Evolutionary conservation across 1,140 invertebrate genomes (phyloP).

Genomic region (Ceratosolen solmsi): DNA sequence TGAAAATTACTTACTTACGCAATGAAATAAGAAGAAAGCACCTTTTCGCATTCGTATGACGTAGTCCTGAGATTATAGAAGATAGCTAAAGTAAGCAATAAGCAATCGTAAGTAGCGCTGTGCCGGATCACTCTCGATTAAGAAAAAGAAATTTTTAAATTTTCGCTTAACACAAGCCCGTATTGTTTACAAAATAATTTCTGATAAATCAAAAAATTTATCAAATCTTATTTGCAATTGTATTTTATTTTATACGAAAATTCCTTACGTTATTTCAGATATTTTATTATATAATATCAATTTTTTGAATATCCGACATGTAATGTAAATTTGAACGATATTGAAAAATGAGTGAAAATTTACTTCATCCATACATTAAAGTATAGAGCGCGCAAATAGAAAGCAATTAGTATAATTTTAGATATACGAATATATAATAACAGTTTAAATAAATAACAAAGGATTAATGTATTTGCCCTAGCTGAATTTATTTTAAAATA

Average conservation of each 20-base stretch:
- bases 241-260: too few species aligned
- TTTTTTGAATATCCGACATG: too few species aligned
- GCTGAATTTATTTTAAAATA: too few species aligned
- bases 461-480: constrained; percentile 31
- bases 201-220: too few species aligned
- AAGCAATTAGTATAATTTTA: constrained; percentile 9
- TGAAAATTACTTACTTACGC: constrained; percentile 36
- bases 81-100: background rate
- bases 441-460: background rate
- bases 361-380: background rate
- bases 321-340: too few species aligned
- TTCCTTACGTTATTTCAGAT: too few species aligned
- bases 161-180: background rate
- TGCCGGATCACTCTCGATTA: background rate
- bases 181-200: background rate
- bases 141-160: background rate
- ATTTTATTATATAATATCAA: too few species aligned
- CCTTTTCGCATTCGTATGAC: constrained; percentile 20
- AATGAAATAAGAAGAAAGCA: background rate
- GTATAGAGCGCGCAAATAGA: constrained; percentile 14
- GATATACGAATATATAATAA: background rate
- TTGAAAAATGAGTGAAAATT: background rate
- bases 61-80: background rate
- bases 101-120: constrained; percentile 14
- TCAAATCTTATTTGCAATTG: too few species aligned